Percentiles rank a stretch among this genome's conserved stretches.
phyloP scores from a whole-genome alignment of 1,140 invertebrate species.

The Gonioctena quinquepunctata region DNA sequence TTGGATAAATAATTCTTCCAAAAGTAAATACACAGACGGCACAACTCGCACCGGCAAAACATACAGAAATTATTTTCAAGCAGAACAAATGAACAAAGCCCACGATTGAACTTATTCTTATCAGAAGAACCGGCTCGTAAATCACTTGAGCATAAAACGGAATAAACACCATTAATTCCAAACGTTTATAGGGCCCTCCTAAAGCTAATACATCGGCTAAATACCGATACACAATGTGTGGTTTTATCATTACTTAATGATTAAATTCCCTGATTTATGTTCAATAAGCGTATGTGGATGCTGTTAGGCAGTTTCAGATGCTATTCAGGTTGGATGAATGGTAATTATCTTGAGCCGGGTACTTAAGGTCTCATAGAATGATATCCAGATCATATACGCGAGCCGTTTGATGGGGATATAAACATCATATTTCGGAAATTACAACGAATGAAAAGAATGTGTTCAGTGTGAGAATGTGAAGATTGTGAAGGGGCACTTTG shows the following conservation, averaged over 20 bases:
- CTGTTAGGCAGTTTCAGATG: not conserved
- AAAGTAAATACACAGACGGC: too few relatives aligned
- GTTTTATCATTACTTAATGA: slow-evolving; percentile 3
- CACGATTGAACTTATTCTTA: not conserved
- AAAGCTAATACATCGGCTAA: slow-evolving; percentile 7
- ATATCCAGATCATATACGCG: not conserved
- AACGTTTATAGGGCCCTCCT: not conserved
- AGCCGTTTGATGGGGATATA: not conserved
- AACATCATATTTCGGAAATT: not conserved
- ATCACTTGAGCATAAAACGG: not conserved
- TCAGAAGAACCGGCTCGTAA: not conserved
- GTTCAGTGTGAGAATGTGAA: not conserved
- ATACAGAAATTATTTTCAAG: not conserved
- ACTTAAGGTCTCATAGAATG: not conserved
- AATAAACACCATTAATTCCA: slow-evolving; percentile 2
- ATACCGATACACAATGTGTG: not conserved
- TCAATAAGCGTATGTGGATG: not conserved
- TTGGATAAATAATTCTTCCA: too few relatives aligned
- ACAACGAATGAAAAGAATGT: not conserved
- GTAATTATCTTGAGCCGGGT: not conserved
- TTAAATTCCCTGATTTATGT: slow-evolving; percentile 9
- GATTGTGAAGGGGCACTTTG: not conserved
- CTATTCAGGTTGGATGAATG: not conserved
- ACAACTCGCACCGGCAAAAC: not conserved
- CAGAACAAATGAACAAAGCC: not conserved